phyloP scores from a whole-genome alignment of 2,113 vertebrate genomes.

The Cebus imitator region DNA sequence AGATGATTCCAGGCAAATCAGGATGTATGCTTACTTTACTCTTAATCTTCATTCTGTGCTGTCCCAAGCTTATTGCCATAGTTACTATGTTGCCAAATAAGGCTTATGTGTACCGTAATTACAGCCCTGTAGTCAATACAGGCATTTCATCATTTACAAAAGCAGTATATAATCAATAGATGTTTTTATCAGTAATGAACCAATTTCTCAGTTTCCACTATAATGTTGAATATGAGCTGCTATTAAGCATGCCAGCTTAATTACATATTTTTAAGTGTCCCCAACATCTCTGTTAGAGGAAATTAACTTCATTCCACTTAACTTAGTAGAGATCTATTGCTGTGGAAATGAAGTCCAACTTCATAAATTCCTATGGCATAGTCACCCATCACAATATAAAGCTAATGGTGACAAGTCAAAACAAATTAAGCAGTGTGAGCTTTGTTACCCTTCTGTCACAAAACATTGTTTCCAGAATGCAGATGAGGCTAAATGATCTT shows the following conservation, averaged over 20 bases:
- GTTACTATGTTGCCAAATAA: background rate
- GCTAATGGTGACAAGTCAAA: slow-evolving; percentile 66
- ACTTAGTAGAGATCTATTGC: background rate
- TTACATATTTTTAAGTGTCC: rapidly evolving
- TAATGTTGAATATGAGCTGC: background rate
- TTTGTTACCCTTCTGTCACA: slow-evolving; percentile 64
- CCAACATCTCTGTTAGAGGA: background rate
- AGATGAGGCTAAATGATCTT: slow-evolving; percentile 61
- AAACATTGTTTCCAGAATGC: slow-evolving; percentile 57
- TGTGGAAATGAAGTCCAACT: slow-evolving; percentile 41
- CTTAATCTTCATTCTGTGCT: background rate
- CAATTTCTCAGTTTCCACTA: background rate
- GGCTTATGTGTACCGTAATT: background rate
- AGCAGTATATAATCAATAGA: background rate
- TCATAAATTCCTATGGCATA: slow-evolving; percentile 6
- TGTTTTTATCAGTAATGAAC: background rate
- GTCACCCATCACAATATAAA: slow-evolving; percentile 70
- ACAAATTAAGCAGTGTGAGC: slow-evolving; percentile 71
- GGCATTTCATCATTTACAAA: background rate
- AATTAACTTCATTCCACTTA: background rate
- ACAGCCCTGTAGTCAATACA: background rate
- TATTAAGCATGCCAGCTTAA: background rate
- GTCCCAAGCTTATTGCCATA: background rate
- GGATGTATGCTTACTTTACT: background rate
- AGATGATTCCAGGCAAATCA: background rate